phyloP scores from a whole-genome alignment of 2,113 vertebrate species.

The Scolopax mira region DNA sequence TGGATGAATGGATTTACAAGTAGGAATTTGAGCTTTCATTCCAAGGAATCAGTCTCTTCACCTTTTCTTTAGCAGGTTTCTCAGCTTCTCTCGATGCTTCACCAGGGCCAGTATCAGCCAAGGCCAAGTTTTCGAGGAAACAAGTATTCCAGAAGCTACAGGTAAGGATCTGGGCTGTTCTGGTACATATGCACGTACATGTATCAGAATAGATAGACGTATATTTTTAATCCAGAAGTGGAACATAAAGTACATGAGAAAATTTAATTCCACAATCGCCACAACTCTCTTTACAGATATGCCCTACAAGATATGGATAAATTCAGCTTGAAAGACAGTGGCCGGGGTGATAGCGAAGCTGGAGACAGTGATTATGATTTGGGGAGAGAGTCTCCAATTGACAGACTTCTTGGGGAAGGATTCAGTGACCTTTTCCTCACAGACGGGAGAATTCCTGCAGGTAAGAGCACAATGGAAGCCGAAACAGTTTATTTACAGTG shows the following conservation, averaged over 20 bases:
- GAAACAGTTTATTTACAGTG: constrained; percentile 44
- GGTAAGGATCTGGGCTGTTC: constrained; percentile 77
- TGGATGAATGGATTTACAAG: not conserved
- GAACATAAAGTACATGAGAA: rapidly evolving
- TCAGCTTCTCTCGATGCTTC: constrained; percentile 99
- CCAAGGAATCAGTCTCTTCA: constrained; percentile 53
- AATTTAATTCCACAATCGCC: not conserved
- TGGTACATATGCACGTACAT: rapidly evolving
- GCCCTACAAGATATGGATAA: constrained; percentile 99
- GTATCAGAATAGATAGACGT: not conserved
- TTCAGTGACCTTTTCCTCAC: constrained; percentile 93
- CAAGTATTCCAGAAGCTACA: constrained; percentile 98
- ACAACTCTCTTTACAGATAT: constrained; percentile 79
- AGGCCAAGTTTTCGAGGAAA: constrained; percentile 98
- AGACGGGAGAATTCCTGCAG: constrained; percentile 93
- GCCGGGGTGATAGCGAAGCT: constrained; percentile 95
- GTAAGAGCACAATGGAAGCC: constrained; percentile 73
- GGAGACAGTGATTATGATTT: constrained; percentile 98
- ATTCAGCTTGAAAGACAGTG: constrained; percentile 98
- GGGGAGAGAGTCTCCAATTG: constrained; percentile 94
- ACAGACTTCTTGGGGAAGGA: constrained; percentile 93
- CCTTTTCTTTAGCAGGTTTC: constrained; percentile 92
- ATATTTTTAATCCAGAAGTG: not conserved
- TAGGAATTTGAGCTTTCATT: not conserved
- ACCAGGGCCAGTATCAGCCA: constrained; percentile 98